phyloP scores from a whole-genome alignment of 1,140 invertebrate genomes.

The Tetramorium parvispinum region DNA sequence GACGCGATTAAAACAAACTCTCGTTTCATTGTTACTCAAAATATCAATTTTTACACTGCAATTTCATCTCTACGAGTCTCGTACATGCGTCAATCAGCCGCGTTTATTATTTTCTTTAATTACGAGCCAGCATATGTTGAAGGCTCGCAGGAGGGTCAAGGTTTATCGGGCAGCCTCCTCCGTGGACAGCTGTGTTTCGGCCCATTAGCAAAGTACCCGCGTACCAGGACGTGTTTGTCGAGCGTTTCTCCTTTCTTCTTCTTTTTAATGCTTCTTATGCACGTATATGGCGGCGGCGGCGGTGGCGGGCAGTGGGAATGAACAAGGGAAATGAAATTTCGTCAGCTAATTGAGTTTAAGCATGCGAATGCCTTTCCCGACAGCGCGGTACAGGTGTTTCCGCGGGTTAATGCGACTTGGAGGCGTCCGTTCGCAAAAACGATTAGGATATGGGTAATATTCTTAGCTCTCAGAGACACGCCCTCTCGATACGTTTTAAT shows the following conservation, averaged over 20 bases:
- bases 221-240: constrained; percentile 52
- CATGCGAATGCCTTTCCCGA: constrained; percentile 66
- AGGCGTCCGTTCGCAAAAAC: constrained; percentile 59
- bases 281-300: constrained; percentile 3
- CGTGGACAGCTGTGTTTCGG: constrained; percentile 74
- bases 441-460: constrained; percentile 47
- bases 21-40: not conserved
- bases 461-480: constrained; percentile 37
- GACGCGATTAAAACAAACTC: not conserved
- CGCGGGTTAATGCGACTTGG: constrained; percentile 61
- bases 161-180: constrained; percentile 72
- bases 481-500: constrained; percentile 20
- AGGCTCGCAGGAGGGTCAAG: constrained; percentile 66
- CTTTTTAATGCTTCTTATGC: constrained; percentile 26
- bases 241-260: constrained; percentile 8
- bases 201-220: constrained; percentile 57
- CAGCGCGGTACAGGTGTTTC: constrained; percentile 67
- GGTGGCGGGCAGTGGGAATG: not conserved
- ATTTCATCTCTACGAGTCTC: not conserved
- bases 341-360: constrained; percentile 74
- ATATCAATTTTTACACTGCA: not conserved
- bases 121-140: constrained; percentile 62
- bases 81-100: not conserved
- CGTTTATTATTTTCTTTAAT: constrained; percentile 64
- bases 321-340: constrained; percentile 74